A percentile compares a stretch with the other conserved stretches of the same genome.
These are phyloP conservation scores for Drosophila littoralis DNA, from an alignment of 1,140 invertebrate genomes.

Conservation along the genomic window DNA sequence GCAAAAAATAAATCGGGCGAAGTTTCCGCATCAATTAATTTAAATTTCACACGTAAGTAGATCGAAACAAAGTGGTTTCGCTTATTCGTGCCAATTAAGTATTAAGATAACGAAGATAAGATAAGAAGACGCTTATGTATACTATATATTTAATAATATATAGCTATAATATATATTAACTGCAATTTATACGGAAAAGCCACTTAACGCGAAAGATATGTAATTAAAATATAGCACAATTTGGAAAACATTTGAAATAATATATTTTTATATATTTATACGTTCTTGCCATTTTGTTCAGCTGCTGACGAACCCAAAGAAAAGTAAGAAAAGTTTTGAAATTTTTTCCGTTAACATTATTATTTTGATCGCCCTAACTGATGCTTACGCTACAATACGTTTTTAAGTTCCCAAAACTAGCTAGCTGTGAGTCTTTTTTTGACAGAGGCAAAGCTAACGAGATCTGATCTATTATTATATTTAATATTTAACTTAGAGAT, in stretches of 20 bases:
- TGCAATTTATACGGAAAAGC: no score
- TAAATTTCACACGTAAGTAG: constrained; percentile 99
- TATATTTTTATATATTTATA: constrained; percentile 31
- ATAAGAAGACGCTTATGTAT: no score
- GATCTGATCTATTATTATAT: neutral
- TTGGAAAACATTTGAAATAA: neutral
- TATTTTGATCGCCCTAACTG: neutral
- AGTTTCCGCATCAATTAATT: constrained; percentile 98
- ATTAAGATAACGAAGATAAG: no score
- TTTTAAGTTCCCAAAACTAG: neutral
- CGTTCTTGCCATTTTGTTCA: constrained; percentile 75
- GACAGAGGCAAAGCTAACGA: neutral
- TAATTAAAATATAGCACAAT: neutral
- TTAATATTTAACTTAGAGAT: neutral
- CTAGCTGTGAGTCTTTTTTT: neutral
- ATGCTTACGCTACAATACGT: constrained; percentile 12
- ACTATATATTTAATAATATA: no score
- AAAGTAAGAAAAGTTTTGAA: constrained; percentile 87
- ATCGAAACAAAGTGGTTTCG: no score
- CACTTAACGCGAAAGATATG: no score
- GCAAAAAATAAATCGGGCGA: constrained; percentile 99
- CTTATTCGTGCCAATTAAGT: no score
- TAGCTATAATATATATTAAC: no score
- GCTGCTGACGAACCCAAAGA: constrained; percentile 93
- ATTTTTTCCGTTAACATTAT: neutral